These are phyloP conservation scores for Macropis europaea DNA, from an alignment of 2,888 invertebrate species.

Conservation along the genomic window DNA sequence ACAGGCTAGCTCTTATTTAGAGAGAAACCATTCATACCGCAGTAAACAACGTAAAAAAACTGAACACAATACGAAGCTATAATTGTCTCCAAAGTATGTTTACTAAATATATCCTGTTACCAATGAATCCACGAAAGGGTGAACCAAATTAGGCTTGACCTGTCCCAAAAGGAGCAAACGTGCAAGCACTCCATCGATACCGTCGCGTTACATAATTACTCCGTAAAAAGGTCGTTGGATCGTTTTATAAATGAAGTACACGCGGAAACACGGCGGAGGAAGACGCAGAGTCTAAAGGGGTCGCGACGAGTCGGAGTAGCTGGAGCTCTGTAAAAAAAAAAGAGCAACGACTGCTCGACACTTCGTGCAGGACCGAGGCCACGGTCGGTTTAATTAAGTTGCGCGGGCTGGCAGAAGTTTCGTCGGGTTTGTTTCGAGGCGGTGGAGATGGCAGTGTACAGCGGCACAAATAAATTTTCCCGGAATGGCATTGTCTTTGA, in stretches of 20 bases:
- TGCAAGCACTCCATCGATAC: background rate
- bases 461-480: slow-evolving; percentile 74
- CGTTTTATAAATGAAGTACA: background rate
- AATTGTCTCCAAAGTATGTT: too few relatives aligned
- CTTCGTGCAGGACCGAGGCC: slow-evolving; percentile 66
- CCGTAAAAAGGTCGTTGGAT: background rate
- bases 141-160: too few relatives aligned
- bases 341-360: slow-evolving; percentile 57
- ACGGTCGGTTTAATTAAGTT: slow-evolving; percentile 73
- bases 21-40: too few relatives aligned
- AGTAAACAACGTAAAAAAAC: too few relatives aligned
- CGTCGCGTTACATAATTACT: background rate
- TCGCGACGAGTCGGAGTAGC: slow-evolving; percentile 13
- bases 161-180: background rate
- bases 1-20: too few relatives aligned
- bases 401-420: slow-evolving; percentile 70
- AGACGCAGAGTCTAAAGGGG: background rate
- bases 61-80: too few relatives aligned
- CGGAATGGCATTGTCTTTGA: slow-evolving; percentile 75
- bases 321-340: slow-evolving; percentile 16
- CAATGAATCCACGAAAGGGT: too few relatives aligned
- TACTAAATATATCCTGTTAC: too few relatives aligned
- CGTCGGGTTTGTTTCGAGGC: slow-evolving; percentile 65
- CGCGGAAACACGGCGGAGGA: background rate
- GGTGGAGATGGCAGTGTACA: slow-evolving; percentile 57